Evolutionary conservation across 2,797 vertebrate species (phyloP), one percentile per base, ranked within the genome.

Genomic region (Discoglossus pictus): DNA sequence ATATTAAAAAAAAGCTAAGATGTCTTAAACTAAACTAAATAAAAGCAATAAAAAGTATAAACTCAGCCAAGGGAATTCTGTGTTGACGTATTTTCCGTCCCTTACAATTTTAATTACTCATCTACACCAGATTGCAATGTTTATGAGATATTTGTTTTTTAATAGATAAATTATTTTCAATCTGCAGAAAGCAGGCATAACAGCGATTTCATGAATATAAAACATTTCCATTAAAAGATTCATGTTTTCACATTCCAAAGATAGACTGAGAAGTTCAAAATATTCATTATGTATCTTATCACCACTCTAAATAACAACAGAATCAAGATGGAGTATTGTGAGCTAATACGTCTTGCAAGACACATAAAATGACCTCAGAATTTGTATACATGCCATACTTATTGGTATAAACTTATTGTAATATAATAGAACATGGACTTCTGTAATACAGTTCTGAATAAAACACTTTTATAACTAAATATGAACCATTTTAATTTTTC

Each of bases 141-240:
- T 44, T 64, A 59, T 64, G 44, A 58, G 52, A 48, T 64, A 50
- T 64, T 68, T 71, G 52, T 23, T 50, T 71, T 69, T 58, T 71
- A 64, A 63, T 71, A 54, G 60, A 36, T 31, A 58, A 15, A 48
- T 71, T 64, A 60, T 64, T 64, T 71, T 44, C 61, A 71, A 64
- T 56, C 68, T 64, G 44, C 60, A 59, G 60, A 64, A 58, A 52
- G 47, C 21, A 11, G 39, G 53, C 46, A 68, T 54, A 72, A 66
- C 23, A 44, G 62, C 63, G 73, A 73, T 74, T 68, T 67, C 76
- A 73, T 73, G 74, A 77, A 79, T 78, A 75, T 71, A 75, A 73
- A 82, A 64, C 60, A 76, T 67, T 72, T 64, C 73, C 68, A 73
- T 65, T 65, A 73, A 55, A 68, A 43, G 24, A 55, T 55, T 56